These are phyloP conservation scores for Hylaea fasciaria DNA, from an alignment of 2,888 invertebrate genomes.

Conservation along the genomic window DNA sequence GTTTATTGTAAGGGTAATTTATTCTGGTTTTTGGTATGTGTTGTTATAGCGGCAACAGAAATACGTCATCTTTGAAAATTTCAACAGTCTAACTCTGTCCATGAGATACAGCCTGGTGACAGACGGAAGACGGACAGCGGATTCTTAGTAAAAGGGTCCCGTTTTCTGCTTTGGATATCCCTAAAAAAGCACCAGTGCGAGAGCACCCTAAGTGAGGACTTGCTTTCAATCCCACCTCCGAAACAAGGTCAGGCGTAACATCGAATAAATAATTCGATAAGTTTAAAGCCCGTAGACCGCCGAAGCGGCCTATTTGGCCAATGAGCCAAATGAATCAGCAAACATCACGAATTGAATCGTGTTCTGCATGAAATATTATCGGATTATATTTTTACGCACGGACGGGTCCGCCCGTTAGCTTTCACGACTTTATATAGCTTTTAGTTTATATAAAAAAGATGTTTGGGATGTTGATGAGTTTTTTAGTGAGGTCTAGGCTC, in stretches of 20 bases:
- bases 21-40: too few species aligned
- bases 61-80: too few species aligned
- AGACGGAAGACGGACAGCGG: too few species aligned
- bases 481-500: neutral
- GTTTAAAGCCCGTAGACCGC: conserved; percentile 22
- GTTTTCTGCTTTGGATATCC: too few species aligned
- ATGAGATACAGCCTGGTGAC: too few species aligned
- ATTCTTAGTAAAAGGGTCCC: too few species aligned
- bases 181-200: too few species aligned
- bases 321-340: conserved; percentile 24
- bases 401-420: conserved; percentile 24
- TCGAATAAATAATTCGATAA: conserved; percentile 21
- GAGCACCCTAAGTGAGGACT: neutral
- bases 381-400: conserved; percentile 39
- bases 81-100: too few species aligned
- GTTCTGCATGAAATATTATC: conserved; percentile 32
- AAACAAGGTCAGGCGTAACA: conserved; percentile 15
- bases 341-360: conserved; percentile 23
- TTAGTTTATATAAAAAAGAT: conserved; percentile 19
- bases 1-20: too few species aligned
- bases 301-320: conserved; percentile 19
- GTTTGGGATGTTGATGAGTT: conserved; percentile 15
- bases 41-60: too few species aligned
- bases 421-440: conserved; percentile 35
- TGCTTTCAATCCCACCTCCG: neutral